Evolutionary conservation across 2,797 vertebrate species (phyloP), one percentile per base, ranked within the genome.

Genomic region (Sparus aurata): DNA sequence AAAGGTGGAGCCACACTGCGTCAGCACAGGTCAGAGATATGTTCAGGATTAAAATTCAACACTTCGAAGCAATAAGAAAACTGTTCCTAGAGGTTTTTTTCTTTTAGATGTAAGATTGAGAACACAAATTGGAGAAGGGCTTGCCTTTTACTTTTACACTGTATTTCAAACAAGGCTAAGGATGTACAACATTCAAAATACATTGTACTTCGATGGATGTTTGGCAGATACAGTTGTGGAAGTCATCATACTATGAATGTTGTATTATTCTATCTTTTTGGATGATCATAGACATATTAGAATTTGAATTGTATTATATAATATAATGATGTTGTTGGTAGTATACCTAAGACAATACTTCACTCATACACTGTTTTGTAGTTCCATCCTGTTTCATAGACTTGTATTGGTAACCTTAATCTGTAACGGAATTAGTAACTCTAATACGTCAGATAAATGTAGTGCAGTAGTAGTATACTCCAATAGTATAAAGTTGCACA

Each of bases 11-110:
- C 38, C 6, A 30, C 22, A 2, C 0, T 2, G 2, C 6, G 5
- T 69, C 30, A 43, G n/a, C 16, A 43, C 34, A 77, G 53, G 69
- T 71, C 16, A 50, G 10, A 16, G 5, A 53, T 23, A 68, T 20
- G 0, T 54, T 43, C 12, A 38, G 2, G 3, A 11, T 57, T 60
- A 30, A 7, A 54, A 27, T 38, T 4, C 8, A 38, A 38, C 34
- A 38, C 34, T 38, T 38, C 8, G 8, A 38, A 38, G 34, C 38
- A 38, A 38, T 38, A 38, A 11, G 10, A 38, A 10, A 38, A 38
- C 38, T 38, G 38, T 38, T 38, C 10, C 38, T 2, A 38, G 38
- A 38, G 38, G 9, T 9, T 9, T 1, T 34, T 34, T 34, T 34
- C n/a, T 34, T 6, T 34, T 7, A 38, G 38, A 38, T 38, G 38